These are phyloP conservation scores for Philereme vetulata DNA, from an alignment of 2,888 invertebrate genomes.

Conservation along the genomic window DNA sequence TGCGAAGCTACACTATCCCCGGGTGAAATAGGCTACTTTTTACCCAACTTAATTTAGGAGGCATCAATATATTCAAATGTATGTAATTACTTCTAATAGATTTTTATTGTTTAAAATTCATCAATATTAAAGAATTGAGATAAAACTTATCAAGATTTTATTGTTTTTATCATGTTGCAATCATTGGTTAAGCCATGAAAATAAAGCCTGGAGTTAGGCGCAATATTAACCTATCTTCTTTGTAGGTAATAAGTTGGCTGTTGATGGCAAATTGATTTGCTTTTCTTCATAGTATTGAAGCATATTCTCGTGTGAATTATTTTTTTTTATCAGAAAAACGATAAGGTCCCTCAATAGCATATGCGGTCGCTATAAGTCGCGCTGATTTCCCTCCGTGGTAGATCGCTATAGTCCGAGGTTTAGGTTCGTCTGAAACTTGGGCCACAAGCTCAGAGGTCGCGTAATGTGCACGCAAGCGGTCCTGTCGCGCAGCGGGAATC, in stretches of 20 bases:
- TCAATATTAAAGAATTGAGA: slow-evolving; percentile 17
- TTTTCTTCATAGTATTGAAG: not conserved
- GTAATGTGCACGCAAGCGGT: slow-evolving; percentile 63
- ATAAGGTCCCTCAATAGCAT: not conserved
- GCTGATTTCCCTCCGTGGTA: not conserved
- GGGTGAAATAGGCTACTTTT: too few species aligned
- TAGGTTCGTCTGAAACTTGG: slow-evolving; percentile 49
- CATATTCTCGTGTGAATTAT: not conserved
- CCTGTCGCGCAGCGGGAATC: slow-evolving; percentile 74
- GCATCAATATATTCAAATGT: slow-evolving; percentile 1
- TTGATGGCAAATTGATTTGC: slow-evolving; percentile 8
- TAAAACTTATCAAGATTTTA: slow-evolving; percentile 9
- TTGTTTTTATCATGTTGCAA: slow-evolving; percentile 10
- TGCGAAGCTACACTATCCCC: too few species aligned
- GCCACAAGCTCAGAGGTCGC: slow-evolving; percentile 44
- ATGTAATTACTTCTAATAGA: slow-evolving; percentile 4
- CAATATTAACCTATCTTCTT: slow-evolving; percentile 8
- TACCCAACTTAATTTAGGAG: not conserved
- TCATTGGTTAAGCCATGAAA: slow-evolving; percentile 6
- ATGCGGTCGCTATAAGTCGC: not conserved
- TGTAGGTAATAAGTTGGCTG: not conserved
- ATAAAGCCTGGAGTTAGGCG: slow-evolving; percentile 9
- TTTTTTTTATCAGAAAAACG: not conserved
- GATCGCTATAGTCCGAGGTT: slow-evolving; percentile 23
- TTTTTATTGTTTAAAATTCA: slow-evolving; percentile 16